Conservation (phyloP, 2,113 vertebrate genomes). For the Ceuthmochares aereus region DNA sequence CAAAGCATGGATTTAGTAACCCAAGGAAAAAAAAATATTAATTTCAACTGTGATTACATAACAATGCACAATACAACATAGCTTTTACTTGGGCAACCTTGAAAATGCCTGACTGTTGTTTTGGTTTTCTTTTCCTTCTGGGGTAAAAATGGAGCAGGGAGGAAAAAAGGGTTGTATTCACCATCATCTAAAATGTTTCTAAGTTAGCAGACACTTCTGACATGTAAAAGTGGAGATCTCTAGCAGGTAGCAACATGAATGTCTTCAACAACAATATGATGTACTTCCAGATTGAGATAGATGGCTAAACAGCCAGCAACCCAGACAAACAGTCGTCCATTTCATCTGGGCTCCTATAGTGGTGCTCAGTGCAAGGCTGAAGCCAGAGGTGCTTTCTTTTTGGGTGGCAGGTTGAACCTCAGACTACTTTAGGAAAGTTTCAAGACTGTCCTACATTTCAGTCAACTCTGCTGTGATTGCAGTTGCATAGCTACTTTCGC, state of each 20-base stretch:
- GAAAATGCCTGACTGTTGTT: not conserved
- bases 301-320: not conserved
- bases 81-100: not conserved
- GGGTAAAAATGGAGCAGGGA: not conserved
- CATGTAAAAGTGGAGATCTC: not conserved
- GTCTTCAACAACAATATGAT: not conserved
- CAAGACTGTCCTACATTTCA: not conserved
- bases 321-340: not conserved
- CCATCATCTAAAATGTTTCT: not conserved
- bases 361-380: not conserved
- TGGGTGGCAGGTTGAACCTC: not conserved
- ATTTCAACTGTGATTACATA: not conserved
- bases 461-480: accelerated
- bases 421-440: not conserved
- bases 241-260: not conserved
- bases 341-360: not conserved
- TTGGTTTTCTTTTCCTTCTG: not conserved
- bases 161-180: not conserved
- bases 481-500: not conserved
- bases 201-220: not conserved
- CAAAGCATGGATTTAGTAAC: conserved; percentile 39
- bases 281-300: not conserved
- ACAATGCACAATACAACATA: not conserved
- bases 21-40: not conserved
- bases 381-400: not conserved